Percentiles rank a stretch among this genome's conserved stretches.
phyloP scores from a whole-genome alignment of 2,113 vertebrate genomes.

The Psilopogon haemacephalus region DNA sequence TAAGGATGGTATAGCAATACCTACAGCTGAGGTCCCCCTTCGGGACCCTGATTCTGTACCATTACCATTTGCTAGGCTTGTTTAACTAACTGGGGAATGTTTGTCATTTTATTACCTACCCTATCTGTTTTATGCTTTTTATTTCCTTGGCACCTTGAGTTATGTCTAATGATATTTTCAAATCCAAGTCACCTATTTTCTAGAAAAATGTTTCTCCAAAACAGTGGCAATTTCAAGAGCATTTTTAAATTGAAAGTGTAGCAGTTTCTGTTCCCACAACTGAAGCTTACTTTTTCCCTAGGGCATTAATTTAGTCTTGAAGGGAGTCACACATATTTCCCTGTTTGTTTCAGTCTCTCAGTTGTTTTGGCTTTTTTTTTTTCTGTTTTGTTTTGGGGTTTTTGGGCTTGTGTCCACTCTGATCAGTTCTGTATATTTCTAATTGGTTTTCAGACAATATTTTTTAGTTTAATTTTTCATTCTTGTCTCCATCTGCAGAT shows the following conservation, averaged over 20 bases:
- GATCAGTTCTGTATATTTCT: background rate
- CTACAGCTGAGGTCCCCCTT: background rate
- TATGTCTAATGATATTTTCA: constrained; percentile 12
- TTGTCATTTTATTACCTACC: constrained; percentile 38
- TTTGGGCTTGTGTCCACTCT: background rate
- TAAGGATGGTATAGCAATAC: background rate
- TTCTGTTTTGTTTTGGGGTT: no score
- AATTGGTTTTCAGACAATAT: background rate
- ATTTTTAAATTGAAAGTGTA: background rate
- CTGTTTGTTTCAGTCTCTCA: background rate
- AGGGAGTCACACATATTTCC: background rate
- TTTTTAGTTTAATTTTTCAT: background rate
- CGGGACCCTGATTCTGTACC: background rate
- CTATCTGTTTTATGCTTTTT: constrained; percentile 29
- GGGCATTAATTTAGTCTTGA: background rate
- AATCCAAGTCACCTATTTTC: background rate
- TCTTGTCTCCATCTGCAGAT: background rate
- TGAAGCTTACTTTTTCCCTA: background rate
- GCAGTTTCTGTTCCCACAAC: background rate
- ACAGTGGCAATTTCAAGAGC: background rate
- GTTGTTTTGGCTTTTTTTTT: background rate
- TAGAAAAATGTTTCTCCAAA: background rate
- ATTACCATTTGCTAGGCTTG: background rate
- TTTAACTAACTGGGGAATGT: constrained; percentile 17
- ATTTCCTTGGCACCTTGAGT: constrained; percentile 14